Conservation (phyloP, 2,888 invertebrate species). For the Drosophila mettleri region DNA sequence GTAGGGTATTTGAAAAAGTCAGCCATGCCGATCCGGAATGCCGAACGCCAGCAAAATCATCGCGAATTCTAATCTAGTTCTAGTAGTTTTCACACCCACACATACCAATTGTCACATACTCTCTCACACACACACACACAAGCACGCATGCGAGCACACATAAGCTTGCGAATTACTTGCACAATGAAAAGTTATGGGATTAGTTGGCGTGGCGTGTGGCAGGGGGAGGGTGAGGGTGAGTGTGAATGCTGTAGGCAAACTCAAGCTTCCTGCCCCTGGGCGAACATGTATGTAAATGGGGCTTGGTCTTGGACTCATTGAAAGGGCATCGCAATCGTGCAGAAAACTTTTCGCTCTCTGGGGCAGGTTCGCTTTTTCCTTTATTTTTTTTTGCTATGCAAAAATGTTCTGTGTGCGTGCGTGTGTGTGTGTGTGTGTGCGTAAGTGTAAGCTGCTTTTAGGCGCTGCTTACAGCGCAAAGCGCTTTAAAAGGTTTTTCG, state of each 20-base stretch:
- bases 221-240: no score
- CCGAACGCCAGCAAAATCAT: constrained; percentile 20
- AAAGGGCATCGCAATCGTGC: constrained; percentile 43
- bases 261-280: constrained; percentile 31
- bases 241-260: not conserved
- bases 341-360: constrained; percentile 43
- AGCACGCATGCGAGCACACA: no score
- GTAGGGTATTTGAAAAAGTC: constrained; percentile 17
- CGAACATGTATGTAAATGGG: constrained; percentile 26
- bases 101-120: constrained; percentile 56
- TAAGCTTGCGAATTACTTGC: constrained; percentile 36
- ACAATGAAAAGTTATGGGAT: constrained; percentile 65
- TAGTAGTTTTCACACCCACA: constrained; percentile 55
- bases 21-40: not conserved
- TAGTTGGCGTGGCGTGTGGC: constrained; percentile 15
- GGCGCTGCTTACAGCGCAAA: constrained; percentile 71
- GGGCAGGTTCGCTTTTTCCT: constrained; percentile 41
- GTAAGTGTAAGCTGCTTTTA: constrained; percentile 72
- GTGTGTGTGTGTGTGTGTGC: constrained; percentile 29
- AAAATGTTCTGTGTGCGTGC: constrained; percentile 34
- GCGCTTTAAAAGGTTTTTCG: constrained; percentile 74
- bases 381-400: constrained; percentile 46
- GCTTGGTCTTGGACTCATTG: constrained; percentile 26
- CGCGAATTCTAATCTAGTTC: constrained; percentile 56
- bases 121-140: constrained; percentile 22